phyloP scores from a whole-genome alignment of 2,113 vertebrate species.

The Forbesichthys papilliferus region DNA sequence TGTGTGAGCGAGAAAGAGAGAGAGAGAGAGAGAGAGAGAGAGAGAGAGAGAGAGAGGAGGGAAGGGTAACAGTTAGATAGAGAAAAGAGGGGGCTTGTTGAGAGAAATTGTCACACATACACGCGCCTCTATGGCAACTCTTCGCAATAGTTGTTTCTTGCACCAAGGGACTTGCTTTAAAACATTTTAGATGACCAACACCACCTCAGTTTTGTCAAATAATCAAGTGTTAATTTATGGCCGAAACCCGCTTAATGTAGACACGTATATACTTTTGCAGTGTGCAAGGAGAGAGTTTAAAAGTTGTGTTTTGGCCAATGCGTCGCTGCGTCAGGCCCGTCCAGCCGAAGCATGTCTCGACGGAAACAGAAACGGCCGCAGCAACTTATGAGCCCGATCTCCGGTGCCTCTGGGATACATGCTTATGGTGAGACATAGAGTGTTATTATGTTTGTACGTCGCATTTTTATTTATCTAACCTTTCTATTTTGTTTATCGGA shows the following conservation, averaged over 20 bases:
- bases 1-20: background rate
- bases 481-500: too few relatives aligned
- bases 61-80: conserved; percentile 59
- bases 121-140: conserved; percentile 40
- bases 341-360: conserved; percentile 71
- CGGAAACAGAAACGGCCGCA: conserved; percentile 77
- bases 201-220: conserved; percentile 12
- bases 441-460: background rate
- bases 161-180: conserved; percentile 13
- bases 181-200: background rate
- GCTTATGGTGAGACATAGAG: conserved; percentile 70
- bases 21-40: conserved; percentile 7
- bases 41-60: conserved; percentile 16
- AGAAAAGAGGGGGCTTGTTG: conserved; percentile 59
- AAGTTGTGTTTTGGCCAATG: conserved; percentile 59
- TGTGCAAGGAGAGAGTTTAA: conserved; percentile 57
- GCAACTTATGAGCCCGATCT: conserved; percentile 71
- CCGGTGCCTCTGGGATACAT: conserved; percentile 61
- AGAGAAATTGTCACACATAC: conserved; percentile 67
- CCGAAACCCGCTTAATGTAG: conserved; percentile 33
- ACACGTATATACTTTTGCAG: conserved; percentile 46
- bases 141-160: conserved; percentile 34
- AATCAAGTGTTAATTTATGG: conserved; percentile 25
- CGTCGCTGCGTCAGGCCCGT: conserved; percentile 45
- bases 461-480: too few relatives aligned